phyloP scores from a whole-genome alignment of 2,113 vertebrate species.

The Pollimyrus isidori region DNA sequence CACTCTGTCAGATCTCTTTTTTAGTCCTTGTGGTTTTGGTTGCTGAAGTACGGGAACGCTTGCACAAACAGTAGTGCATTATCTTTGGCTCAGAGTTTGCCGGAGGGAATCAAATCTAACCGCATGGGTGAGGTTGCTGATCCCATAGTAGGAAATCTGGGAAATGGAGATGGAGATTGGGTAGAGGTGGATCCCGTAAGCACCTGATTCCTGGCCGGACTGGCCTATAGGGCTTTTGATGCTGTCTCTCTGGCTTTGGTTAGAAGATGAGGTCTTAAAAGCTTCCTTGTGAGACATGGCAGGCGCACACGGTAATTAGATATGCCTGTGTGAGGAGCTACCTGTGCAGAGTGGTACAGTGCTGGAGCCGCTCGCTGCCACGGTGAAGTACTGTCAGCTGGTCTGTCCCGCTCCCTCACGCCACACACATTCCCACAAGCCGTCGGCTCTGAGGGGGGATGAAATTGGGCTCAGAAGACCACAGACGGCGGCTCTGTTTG shows the following conservation, averaged over 20 bases:
- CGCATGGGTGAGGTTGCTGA: slow-evolving; percentile 1
- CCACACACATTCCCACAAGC: neutral
- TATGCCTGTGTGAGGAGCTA: neutral
- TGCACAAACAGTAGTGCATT: neutral
- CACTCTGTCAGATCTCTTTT: neutral
- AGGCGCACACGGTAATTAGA: neutral
- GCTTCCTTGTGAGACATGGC: neutral
- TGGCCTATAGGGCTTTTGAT: neutral
- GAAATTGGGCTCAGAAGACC: neutral
- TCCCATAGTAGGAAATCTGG: neutral
- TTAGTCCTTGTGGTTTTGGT: neutral
- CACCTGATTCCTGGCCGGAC: neutral
- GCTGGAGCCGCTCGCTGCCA: neutral
- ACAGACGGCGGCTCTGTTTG: slow-evolving; percentile 17
- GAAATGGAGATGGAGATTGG: neutral
- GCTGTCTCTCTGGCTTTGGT: neutral
- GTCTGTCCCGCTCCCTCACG: neutral
- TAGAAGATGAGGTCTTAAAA: neutral
- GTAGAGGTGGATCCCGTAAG: neutral
- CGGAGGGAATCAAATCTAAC: neutral
- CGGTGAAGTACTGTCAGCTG: neutral
- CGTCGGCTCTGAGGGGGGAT: neutral
- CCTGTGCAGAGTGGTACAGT: neutral
- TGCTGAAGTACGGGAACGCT: neutral
- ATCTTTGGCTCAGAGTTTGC: neutral